Evolutionary conservation across 2,113 vertebrate species (phyloP).

Genomic region (Clupea harengus): DNA sequence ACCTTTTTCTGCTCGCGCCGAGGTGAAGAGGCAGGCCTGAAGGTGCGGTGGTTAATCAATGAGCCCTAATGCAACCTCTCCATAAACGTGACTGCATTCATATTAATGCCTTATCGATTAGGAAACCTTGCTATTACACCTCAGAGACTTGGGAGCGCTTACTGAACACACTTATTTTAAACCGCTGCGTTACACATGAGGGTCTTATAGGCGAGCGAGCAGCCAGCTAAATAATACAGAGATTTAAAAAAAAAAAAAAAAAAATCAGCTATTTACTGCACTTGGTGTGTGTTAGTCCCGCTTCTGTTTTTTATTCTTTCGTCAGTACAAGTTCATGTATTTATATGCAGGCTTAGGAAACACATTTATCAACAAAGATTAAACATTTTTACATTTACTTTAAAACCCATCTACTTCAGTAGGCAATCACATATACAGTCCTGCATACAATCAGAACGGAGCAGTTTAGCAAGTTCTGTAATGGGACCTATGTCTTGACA

Average conservation of each 20-base stretch:
- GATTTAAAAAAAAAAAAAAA: background rate
- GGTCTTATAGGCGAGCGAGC: background rate
- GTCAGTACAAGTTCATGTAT: background rate
- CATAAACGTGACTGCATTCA: conserved; percentile 26
- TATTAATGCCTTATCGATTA: conserved; percentile 42
- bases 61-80: conserved; percentile 36
- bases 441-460: no score
- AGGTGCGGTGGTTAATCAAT: conserved; percentile 47
- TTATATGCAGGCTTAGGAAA: no score
- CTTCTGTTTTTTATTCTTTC: background rate
- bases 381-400: no score
- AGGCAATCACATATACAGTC: no score
- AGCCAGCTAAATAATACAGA: background rate
- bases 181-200: background rate
- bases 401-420: no score
- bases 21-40: conserved; percentile 12
- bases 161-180: background rate
- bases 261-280: background rate
- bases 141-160: background rate
- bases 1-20: conserved; percentile 15
- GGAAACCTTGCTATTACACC: conserved; percentile 31
- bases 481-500: background rate
- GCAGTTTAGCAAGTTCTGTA: background rate
- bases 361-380: no score
- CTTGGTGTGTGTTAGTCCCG: background rate